Evolutionary conservation across 2,113 vertebrate species (phyloP).

Genomic region (Stercorarius parasiticus): DNA sequence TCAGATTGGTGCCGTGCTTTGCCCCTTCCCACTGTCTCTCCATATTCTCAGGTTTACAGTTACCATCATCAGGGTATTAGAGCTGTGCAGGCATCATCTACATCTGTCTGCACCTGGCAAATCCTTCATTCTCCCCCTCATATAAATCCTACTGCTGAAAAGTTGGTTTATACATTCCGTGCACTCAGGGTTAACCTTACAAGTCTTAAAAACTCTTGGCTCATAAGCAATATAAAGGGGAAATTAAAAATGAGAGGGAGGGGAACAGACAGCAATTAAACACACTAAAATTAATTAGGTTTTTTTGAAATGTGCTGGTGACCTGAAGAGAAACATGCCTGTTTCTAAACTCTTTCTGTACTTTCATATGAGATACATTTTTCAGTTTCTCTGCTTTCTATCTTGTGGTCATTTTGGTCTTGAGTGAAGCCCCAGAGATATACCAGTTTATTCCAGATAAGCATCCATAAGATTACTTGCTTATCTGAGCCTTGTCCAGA

Average conservation of each 20-base stretch:
- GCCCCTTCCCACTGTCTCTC: neutral
- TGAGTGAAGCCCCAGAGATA: neutral
- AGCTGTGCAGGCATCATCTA: conserved; percentile 30
- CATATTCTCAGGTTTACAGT: conserved; percentile 21
- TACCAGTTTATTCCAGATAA: neutral
- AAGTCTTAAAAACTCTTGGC: conserved; percentile 6
- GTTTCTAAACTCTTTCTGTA: neutral
- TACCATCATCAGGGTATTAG: conserved; percentile 58
- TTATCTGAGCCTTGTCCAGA: conserved; percentile 51
- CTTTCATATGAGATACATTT: neutral
- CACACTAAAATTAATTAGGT: neutral
- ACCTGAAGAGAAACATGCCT: neutral
- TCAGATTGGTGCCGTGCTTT: neutral
- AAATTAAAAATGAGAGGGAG: conserved; percentile 35
- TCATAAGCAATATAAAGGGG: neutral
- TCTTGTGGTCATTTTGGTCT: conserved; percentile 21
- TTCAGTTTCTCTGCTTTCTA: neutral
- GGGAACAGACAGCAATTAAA: conserved; percentile 5
- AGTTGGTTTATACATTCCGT: conserved; percentile 58
- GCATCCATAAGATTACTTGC: neutral
- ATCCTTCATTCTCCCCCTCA: conserved; percentile 36
- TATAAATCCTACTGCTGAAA: conserved; percentile 66
- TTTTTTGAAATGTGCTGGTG: conserved; percentile 10
- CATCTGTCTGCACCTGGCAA: conserved; percentile 68
- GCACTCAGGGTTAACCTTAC: conserved; percentile 39